Conservation (phyloP, 2,888 invertebrate species). For the Eustalomyia histrio region DNA sequence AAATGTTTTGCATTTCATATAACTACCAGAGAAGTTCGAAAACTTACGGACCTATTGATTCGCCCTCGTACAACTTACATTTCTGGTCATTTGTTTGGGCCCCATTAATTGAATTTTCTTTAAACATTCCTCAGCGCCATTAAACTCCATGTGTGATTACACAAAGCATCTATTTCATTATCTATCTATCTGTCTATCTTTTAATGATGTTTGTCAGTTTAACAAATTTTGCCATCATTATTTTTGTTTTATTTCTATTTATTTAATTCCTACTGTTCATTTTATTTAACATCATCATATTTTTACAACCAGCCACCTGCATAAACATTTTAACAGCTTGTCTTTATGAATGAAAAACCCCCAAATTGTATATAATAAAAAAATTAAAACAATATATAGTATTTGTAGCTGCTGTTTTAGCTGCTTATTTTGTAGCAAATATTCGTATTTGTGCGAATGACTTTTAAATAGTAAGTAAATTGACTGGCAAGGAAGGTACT, state of each 20-base stretch:
- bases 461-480: not conserved
- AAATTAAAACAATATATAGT: not conserved
- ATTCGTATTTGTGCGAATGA: not conserved
- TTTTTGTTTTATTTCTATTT: slow-evolving; percentile 14
- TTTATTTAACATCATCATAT: slow-evolving; percentile 12
- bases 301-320: slow-evolving; percentile 49
- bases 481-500: too few species aligned
- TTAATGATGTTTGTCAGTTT: not conserved
- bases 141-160: too few species aligned
- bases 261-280: not conserved
- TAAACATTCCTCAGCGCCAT: too few species aligned
- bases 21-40: too few species aligned
- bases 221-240: slow-evolving; percentile 6
- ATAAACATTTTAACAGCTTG: slow-evolving; percentile 60
- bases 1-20: too few species aligned
- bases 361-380: not conserved
- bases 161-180: not conserved
- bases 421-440: slow-evolving; percentile 3
- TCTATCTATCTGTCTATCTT: not conserved
- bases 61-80: too few species aligned
- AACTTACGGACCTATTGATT: too few species aligned
- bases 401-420: slow-evolving; percentile 15
- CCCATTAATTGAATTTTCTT: too few species aligned
- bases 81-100: too few species aligned
- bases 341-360: slow-evolving; percentile 28